Conservation (phyloP, 2,888 invertebrate genomes). For the Steinernema carpocapsae region DNA sequence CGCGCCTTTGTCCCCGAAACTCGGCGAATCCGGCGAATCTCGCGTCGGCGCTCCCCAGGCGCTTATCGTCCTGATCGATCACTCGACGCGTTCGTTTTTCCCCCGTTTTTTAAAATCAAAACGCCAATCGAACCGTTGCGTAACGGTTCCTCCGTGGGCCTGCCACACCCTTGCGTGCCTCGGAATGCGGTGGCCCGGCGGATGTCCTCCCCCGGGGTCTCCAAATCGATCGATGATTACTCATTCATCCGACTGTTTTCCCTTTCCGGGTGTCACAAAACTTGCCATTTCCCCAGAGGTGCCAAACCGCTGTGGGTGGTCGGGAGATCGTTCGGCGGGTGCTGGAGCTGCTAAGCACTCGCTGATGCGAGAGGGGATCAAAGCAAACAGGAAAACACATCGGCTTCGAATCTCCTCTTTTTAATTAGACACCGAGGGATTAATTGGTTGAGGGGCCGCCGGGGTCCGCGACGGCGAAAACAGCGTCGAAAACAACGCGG, state of each 20-base stretch:
- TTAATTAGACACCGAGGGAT: slow-evolving; percentile 31
- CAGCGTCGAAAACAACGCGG: not conserved
- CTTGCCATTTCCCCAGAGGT: not conserved
- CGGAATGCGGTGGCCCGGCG: not conserved
- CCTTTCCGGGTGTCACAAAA: not conserved
- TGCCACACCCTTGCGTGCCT: not conserved
- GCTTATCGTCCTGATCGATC: slow-evolving; percentile 29
- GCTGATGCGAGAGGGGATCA: not conserved
- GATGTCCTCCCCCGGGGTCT: not conserved
- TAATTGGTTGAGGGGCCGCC: slow-evolving; percentile 18
- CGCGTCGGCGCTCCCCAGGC: not conserved
- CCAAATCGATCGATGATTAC: slow-evolving; percentile 7
- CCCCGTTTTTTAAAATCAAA: not conserved
- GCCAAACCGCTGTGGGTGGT: not conserved
- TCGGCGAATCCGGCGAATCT: not conserved
- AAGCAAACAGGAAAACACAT: not conserved
- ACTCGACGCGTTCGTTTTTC: slow-evolving; percentile 19
- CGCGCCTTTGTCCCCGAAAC: slow-evolving; percentile 5
- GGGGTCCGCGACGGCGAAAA: not conserved
- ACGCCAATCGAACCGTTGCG: slow-evolving; percentile 21
- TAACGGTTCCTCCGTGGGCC: slow-evolving; percentile 21
- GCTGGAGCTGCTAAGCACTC: not conserved
- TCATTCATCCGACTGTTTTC: not conserved
- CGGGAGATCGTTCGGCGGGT: not conserved
- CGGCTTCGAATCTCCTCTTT: slow-evolving; percentile 13